Evolutionary conservation across 1,140 invertebrate species (phyloP).

Genomic region (Camponotus floridanus): DNA sequence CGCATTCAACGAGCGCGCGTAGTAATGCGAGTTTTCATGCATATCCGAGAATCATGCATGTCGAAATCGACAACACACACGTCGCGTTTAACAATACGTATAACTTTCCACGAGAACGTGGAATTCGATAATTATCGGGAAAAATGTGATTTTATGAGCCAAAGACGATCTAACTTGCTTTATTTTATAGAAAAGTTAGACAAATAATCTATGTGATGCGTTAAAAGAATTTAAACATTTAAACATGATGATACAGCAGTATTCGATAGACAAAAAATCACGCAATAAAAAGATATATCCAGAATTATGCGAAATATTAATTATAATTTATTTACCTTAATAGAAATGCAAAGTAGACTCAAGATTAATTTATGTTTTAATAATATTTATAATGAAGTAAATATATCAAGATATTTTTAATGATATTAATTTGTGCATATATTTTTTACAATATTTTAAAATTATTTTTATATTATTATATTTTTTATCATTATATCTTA

Average conservation of each 20-base stretch:
- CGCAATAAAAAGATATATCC: background rate
- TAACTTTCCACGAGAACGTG: no score
- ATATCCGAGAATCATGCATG: background rate
- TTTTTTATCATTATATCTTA: no score
- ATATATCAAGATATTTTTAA: background rate
- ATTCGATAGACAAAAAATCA: background rate
- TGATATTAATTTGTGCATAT: background rate
- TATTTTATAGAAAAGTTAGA: no score
- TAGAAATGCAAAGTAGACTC: background rate
- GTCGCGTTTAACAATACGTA: background rate
- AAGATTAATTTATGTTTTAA: background rate
- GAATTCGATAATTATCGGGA: background rate
- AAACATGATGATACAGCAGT: background rate
- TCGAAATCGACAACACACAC: background rate
- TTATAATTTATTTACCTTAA: background rate
- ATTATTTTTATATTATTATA: no score
- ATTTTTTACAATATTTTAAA: background rate
- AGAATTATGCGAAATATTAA: background rate
- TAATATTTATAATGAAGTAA: background rate
- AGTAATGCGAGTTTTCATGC: slow-evolving; percentile 27
- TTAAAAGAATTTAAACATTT: background rate
- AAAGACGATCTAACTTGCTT: background rate
- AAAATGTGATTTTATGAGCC: background rate
- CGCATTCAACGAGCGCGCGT: background rate
- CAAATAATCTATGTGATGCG: no score